phyloP scores from a whole-genome alignment of 2,888 invertebrate genomes.

The Hyppa rectilinea region DNA sequence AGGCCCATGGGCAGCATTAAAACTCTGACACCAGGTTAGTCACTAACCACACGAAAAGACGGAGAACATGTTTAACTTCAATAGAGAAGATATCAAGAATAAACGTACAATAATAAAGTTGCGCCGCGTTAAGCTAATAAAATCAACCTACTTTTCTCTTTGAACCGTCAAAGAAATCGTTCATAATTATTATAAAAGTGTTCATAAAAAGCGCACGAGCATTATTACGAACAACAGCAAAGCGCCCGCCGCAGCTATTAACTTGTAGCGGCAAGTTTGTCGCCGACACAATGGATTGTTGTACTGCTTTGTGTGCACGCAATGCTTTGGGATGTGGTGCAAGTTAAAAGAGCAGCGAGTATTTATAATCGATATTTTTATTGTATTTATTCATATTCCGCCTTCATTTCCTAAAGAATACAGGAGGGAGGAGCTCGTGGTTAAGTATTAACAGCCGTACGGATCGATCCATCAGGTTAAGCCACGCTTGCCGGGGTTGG shows the following conservation, averaged over 20 bases:
- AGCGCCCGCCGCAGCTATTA: slow-evolving; percentile 38
- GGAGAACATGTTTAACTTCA: no score
- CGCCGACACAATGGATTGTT: slow-evolving; percentile 30
- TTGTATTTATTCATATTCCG: no score
- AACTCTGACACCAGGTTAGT: no score
- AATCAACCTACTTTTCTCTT: slow-evolving; percentile 13
- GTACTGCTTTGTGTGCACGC: slow-evolving; percentile 42
- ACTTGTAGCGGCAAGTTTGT: slow-evolving; percentile 43
- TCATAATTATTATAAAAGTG: slow-evolving; percentile 37
- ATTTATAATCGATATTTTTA: no score
- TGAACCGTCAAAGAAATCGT: slow-evolving; percentile 28
- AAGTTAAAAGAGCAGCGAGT: slow-evolving; percentile 11
- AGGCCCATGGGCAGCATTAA: no score
- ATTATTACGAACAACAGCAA: slow-evolving; percentile 20
- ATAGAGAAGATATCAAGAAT: no score
- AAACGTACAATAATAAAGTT: no score
- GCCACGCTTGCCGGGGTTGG: no score
- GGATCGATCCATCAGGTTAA: no score
- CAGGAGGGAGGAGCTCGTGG: no score
- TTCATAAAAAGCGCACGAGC: slow-evolving; percentile 20
- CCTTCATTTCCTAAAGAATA: background rate
- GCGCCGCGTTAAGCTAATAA: background rate
- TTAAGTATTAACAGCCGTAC: no score
- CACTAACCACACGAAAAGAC: no score
- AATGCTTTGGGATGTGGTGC: slow-evolving; percentile 38